phyloP scores from a whole-genome alignment of 2,888 invertebrate genomes.

The Zaprionus lineosus region DNA sequence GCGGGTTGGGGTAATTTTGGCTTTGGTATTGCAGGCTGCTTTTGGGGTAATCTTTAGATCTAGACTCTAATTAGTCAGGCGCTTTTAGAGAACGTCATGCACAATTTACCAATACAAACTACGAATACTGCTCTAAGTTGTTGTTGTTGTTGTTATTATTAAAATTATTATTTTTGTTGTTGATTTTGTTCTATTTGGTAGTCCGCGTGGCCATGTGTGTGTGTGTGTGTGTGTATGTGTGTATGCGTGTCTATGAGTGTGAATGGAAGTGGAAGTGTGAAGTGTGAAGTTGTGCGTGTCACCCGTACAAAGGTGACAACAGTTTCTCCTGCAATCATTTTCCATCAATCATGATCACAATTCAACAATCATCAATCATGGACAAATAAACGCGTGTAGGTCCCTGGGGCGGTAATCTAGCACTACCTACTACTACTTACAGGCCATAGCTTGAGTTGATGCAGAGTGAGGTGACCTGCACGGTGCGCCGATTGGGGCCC shows the following conservation, averaged over 20 bases:
- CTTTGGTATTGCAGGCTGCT: background rate
- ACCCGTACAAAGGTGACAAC: too few relatives aligned
- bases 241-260: slow-evolving; percentile 19
- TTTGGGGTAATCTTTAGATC: slow-evolving; percentile 18
- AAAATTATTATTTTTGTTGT: too few relatives aligned
- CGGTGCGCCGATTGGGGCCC: slow-evolving; percentile 86
- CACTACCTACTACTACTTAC: slow-evolving; percentile 85
- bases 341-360: too few relatives aligned
- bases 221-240: slow-evolving; percentile 3
- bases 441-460: slow-evolving; percentile 98
- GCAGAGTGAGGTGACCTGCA: slow-evolving; percentile 92
- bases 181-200: slow-evolving; percentile 8
- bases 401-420: background rate
- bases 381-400: background rate
- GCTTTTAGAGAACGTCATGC: slow-evolving; percentile 51
- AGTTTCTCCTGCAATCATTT: too few relatives aligned
- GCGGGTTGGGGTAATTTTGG: background rate
- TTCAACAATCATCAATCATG: background rate
- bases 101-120: slow-evolving; percentile 57
- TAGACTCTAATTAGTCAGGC: slow-evolving; percentile 46
- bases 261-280: background rate
- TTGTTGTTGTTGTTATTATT: slow-evolving; percentile 1
- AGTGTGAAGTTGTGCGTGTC: background rate
- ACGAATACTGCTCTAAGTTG: slow-evolving; percentile 46
- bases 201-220: slow-evolving; percentile 25